These are phyloP conservation scores for Venusia cambrica DNA, from an alignment of 2,888 invertebrate genomes.

Conservation along the genomic window DNA sequence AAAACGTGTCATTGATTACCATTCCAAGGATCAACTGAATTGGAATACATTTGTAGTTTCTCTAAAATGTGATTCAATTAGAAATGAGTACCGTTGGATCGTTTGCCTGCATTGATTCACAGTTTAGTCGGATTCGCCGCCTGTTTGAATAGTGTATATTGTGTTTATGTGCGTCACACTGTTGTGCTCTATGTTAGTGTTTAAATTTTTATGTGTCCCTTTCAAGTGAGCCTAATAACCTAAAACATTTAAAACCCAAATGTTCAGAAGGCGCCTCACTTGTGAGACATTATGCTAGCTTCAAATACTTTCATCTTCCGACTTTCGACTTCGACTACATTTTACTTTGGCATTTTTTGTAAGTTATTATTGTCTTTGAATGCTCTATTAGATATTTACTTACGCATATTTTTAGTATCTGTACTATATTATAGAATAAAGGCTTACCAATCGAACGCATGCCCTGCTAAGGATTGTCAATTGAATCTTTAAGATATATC, in stretches of 20 bases:
- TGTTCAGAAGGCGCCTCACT: conserved; percentile 76
- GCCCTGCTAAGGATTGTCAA: conserved; percentile 8
- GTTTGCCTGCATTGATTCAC: conserved; percentile 36
- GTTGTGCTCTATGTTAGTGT: conserved; percentile 73
- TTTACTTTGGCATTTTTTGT: conserved; percentile 35
- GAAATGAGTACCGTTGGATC: conserved; percentile 18
- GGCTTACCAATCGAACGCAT: conserved; percentile 25
- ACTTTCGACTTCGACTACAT: too few relatives aligned
- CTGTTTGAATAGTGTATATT: conserved; percentile 69
- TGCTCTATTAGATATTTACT: conserved; percentile 16
- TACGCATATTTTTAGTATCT: conserved; percentile 6
- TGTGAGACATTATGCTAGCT: conserved; percentile 75
- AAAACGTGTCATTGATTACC: not conserved
- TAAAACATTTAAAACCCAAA: conserved; percentile 51
- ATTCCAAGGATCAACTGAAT: conserved; percentile 7
- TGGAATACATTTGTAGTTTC: conserved; percentile 26
- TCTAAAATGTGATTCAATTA: conserved; percentile 30
- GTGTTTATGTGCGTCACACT: conserved; percentile 80
- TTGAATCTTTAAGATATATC: too few relatives aligned
- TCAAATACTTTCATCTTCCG: conserved; percentile 38
- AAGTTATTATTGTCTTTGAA: conserved; percentile 24
- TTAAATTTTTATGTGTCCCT: conserved; percentile 63
- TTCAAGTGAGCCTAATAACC: conserved; percentile 68
- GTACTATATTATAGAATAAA: conserved; percentile 11
- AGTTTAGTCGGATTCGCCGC: conserved; percentile 60